Percentiles rank a stretch among this genome's conserved stretches.
Conservation (phyloP, 2,888 invertebrate genomes). For the Melipona beecheii region DNA sequence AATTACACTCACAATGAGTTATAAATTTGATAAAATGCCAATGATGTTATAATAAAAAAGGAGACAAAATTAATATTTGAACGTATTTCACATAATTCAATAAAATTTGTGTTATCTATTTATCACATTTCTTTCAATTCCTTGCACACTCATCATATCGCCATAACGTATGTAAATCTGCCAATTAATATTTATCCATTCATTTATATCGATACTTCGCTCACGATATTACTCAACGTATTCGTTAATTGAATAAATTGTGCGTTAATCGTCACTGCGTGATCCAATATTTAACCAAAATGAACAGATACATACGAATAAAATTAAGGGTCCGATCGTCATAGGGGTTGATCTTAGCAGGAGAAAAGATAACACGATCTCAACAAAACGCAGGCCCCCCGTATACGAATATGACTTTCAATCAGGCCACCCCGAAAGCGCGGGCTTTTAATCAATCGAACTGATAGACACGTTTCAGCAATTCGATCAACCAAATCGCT, state of each 20-base stretch:
- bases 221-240: not conserved
- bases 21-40: too few relatives aligned
- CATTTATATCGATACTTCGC: not conserved
- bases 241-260: conserved; percentile 19
- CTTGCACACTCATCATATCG: not conserved
- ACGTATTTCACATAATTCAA: too few relatives aligned
- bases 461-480: conserved; percentile 68
- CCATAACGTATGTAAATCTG: not conserved
- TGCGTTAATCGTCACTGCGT: conserved; percentile 6
- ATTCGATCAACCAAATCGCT: conserved; percentile 79
- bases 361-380: conserved; percentile 56
- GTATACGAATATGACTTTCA: conserved; percentile 68
- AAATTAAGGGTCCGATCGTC: conserved; percentile 45
- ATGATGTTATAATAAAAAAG: too few relatives aligned
- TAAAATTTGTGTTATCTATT: too few relatives aligned
- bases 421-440: conserved; percentile 64
- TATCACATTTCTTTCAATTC: not conserved
- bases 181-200: not conserved
- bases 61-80: too few relatives aligned
- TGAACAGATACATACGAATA: conserved; percentile 51
- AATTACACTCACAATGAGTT: too few relatives aligned
- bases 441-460: conserved; percentile 78
- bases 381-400: conserved; percentile 37
- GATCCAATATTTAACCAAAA: conserved; percentile 33
- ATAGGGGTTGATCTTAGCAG: conserved; percentile 35